These are phyloP conservation scores for Melanostoma mellinum DNA, from an alignment of 2,888 invertebrate genomes.

Conservation along the genomic window DNA sequence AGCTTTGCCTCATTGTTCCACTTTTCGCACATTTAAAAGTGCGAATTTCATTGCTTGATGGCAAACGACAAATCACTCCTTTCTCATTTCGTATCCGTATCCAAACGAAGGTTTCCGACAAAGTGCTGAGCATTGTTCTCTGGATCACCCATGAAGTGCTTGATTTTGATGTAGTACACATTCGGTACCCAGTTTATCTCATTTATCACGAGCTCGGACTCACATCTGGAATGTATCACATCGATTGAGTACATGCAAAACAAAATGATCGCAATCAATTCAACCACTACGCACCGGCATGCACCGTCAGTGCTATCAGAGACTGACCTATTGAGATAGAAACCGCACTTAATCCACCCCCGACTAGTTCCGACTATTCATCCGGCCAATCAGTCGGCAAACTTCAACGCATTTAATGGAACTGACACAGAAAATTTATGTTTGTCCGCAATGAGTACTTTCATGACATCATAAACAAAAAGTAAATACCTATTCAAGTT, in stretches of 20 bases:
- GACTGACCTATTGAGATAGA: constrained; percentile 59
- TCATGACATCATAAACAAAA: constrained; percentile 52
- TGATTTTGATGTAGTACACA: constrained; percentile 24
- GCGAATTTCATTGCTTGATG: constrained; percentile 15
- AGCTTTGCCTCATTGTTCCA: constrained; percentile 15
- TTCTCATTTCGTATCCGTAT: constrained; percentile 6
- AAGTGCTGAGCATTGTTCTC: constrained; percentile 12
- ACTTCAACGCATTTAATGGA: constrained; percentile 62
- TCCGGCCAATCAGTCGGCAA: constrained; percentile 55
- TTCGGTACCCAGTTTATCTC: constrained; percentile 39
- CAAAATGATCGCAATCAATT: constrained; percentile 22
- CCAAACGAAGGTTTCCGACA: not conserved
- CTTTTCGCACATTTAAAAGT: constrained; percentile 10
- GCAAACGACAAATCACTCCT: constrained; percentile 26
- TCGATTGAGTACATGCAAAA: constrained; percentile 18
- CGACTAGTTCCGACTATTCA: constrained; percentile 33
- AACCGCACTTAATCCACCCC: constrained; percentile 34
- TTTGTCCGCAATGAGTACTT: constrained; percentile 21
- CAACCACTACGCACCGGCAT: constrained; percentile 26
- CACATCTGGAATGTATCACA: constrained; percentile 56
- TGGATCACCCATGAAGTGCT: constrained; percentile 41
- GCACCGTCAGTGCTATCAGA: not conserved
- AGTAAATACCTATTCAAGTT: constrained; percentile 6
- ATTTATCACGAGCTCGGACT: constrained; percentile 50
- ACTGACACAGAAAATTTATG: constrained; percentile 67